phyloP scores from a whole-genome alignment of 2,113 vertebrate genomes.

The Uropsilus gracilis region DNA sequence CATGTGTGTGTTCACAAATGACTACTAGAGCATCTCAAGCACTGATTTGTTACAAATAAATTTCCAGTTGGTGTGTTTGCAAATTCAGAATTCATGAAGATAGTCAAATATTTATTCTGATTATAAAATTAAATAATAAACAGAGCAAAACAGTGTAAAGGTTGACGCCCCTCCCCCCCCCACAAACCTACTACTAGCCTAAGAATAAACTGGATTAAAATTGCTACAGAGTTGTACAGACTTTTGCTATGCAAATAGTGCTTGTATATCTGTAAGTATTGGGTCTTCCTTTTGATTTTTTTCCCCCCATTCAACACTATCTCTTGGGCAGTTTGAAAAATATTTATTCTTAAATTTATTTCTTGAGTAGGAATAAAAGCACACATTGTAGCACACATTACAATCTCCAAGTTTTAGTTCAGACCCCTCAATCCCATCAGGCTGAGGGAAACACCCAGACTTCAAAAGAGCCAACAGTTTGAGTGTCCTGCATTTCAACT shows the following conservation, averaged over 20 bases:
- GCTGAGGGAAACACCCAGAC: neutral
- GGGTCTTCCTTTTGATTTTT: neutral
- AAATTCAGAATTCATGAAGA: slow-evolving; percentile 6
- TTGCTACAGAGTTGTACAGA: neutral
- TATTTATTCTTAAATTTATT: neutral
- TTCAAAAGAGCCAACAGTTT: neutral
- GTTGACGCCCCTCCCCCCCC: neutral
- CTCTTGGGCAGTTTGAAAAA: neutral
- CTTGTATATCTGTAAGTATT: neutral
- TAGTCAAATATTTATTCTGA: neutral
- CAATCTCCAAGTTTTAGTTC: neutral
- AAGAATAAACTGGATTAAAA: neutral
- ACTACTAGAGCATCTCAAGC: neutral
- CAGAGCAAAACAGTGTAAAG: neutral
- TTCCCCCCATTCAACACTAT: neutral
- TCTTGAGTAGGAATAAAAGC: neutral
- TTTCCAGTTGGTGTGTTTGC: slow-evolving; percentile 13
- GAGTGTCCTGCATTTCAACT: neutral
- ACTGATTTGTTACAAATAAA: neutral
- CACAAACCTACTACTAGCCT: neutral
- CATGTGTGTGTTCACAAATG: neutral
- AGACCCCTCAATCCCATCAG: neutral
- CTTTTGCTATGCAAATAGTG: neutral
- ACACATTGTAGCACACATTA: neutral
- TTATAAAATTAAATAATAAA: slow-evolving; percentile 33